These are phyloP conservation scores for Micrasema minimum DNA, from an alignment of 1,140 invertebrate species.

Conservation along the genomic window DNA sequence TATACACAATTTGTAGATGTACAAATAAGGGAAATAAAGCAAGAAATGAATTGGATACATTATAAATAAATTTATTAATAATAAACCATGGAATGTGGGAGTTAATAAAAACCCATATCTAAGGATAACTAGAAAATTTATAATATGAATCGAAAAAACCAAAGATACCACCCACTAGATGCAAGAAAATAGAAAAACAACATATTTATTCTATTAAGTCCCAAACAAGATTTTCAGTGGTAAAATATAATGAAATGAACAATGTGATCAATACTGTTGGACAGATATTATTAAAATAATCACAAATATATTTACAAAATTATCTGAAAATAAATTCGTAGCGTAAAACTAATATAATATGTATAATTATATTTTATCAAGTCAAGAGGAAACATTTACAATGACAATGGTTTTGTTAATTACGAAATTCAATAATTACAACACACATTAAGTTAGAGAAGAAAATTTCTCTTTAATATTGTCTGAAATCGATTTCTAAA, in stretches of 20 bases:
- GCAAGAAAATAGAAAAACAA: no score
- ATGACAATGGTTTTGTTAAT: conserved; percentile 8
- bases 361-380: conserved; percentile 2
- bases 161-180: no score
- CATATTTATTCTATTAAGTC: no score
- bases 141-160: no score
- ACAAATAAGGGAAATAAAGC: neutral
- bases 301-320: conserved; percentile 38
- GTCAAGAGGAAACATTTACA: conserved; percentile 15
- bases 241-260: conserved; percentile 30
- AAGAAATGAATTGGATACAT: conserved; percentile 10
- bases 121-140: neutral
- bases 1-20: conserved; percentile 1
- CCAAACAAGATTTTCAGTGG: no score
- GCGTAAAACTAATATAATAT: conserved; percentile 8
- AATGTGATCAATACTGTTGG: conserved; percentile 42
- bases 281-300: conserved; percentile 39
- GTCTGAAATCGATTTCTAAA: conserved; percentile 18
- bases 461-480: conserved; percentile 23
- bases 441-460: conserved; percentile 19
- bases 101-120: neutral
- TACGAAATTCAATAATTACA: conserved; percentile 11
- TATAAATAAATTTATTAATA: conserved; percentile 37
- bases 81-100: conserved; percentile 42
- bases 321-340: conserved; percentile 5